Evolutionary conservation across 2,113 vertebrate species (phyloP), one percentile per base, ranked within the genome.

Genomic region (Engraulis encrasicolus): DNA sequence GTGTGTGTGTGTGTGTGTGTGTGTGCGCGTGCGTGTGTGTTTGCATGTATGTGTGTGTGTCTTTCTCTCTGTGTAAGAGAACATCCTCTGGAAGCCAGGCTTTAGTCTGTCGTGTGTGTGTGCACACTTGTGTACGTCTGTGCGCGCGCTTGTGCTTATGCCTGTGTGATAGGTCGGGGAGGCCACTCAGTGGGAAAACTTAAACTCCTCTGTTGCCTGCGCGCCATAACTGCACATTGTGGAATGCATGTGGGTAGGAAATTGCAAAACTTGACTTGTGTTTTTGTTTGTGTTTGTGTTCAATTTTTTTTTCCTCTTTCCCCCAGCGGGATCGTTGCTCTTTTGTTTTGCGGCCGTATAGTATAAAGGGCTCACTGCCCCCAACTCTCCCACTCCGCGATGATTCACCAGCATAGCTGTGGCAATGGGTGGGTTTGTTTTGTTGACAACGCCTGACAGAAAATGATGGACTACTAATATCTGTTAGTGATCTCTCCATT

Each of bases 391-490:
- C 66, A 74, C 31, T 17, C 27, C 2, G 23, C 31, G 66, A 5
- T 74, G 66, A 74, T 34, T 36, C 31, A 74, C 31, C 12, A n/a
- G 66, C 66, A 34, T 82, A 50, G 52, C 81, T 23, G 61, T 85
- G 81, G 81, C 38, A 52, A 71, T 52, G 54, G 31, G 48, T n/a
- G 77, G 3, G 20, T 86, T 52, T 86, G 78, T 74, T 83, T 15
- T 66, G 17, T 66, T 36, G 81, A 49, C 66, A 31, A 50, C 20
- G 11, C 20, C 7, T 23, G 12, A 50, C 48, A 31, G 61, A 34
- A 14, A 18, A 71, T 71, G 61, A 31, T 71, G 61, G 27, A 71
- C 61, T 71, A 2, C 27, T 71, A 71, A 34, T 74, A 31, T 74
- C 15, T 34, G 34, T 74, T n/a, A n/a, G 31, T 74, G n/a, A n/a